Conservation (phyloP, 2,113 vertebrate species). For the Stigmatopora nigra region DNA sequence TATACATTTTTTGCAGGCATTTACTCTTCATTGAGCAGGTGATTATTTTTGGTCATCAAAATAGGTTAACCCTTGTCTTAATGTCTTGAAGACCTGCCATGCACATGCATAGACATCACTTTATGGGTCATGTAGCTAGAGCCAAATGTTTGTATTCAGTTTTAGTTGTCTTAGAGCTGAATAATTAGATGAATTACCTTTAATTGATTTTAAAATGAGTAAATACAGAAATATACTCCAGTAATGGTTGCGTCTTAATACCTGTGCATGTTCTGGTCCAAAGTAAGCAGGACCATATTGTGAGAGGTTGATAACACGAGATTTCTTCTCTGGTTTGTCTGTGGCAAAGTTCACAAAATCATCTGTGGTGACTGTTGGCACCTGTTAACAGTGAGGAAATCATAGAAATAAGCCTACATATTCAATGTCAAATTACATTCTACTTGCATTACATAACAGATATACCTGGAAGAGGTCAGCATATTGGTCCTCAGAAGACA, state of each 20-base stretch:
- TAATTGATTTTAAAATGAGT: no score
- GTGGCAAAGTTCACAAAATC: slow-evolving; percentile 89
- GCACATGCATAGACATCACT: no score
- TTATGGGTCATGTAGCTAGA: no score
- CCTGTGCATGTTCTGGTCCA: slow-evolving; percentile 89
- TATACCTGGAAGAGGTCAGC: slow-evolving; percentile 84
- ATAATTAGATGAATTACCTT: no score
- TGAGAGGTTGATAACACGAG: slow-evolving; percentile 91
- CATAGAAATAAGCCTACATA: background rate
- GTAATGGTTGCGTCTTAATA: slow-evolving; percentile 9
- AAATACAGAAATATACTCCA: no score
- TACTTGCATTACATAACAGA: background rate
- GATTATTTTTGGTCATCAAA: no score
- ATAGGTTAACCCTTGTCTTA: no score
- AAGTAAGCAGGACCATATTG: slow-evolving; percentile 94
- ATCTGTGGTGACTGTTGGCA: slow-evolving; percentile 82
- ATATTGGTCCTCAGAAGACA: slow-evolving; percentile 82
- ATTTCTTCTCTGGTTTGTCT: slow-evolving; percentile 90
- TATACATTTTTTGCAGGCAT: no score
- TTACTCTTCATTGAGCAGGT: no score
- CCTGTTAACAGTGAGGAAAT: slow-evolving; percentile 29
- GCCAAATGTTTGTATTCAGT: no score
- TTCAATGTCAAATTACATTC: background rate
- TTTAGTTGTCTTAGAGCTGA: no score
- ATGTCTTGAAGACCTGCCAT: no score